A percentile compares a stretch with the other conserved stretches of the same genome.
Conservation (phyloP, 35 echinoderm and acorn worm genomes). For the Eucidaris tribuloides region DNA sequence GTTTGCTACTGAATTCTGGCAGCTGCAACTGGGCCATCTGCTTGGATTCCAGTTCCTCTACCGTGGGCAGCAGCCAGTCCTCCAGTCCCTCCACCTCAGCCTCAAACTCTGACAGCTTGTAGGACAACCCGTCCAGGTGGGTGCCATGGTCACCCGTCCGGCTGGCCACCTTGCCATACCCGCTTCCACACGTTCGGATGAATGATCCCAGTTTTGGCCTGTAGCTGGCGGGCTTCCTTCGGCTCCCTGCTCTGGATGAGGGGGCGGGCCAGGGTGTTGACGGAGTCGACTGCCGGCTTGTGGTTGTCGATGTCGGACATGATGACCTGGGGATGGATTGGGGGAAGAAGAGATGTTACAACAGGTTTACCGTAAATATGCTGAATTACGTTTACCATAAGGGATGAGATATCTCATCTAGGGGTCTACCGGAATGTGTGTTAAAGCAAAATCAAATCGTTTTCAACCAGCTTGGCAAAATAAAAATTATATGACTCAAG, state of each 20-base stretch:
- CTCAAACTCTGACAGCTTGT: constrained; percentile 78
- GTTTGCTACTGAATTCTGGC: constrained; percentile 58
- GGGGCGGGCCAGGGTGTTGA: constrained; percentile 53
- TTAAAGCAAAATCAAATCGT: too few relatives aligned
- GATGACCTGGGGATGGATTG: constrained; percentile 41
- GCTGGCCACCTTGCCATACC: constrained; percentile 40
- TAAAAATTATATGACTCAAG: too few relatives aligned
- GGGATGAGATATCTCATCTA: too few relatives aligned
- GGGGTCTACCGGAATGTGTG: too few relatives aligned
- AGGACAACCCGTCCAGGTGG: constrained; percentile 56
- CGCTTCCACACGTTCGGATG: too few relatives aligned
- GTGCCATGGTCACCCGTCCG: constrained; percentile 53
- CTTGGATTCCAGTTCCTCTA: constrained; percentile 78
- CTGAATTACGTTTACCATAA: too few relatives aligned
- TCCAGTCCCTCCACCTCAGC: constrained; percentile 90
- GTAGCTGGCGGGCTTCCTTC: constrained; percentile 64
- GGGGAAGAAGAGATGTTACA: too few relatives aligned
- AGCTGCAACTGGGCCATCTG: constrained; percentile 63
- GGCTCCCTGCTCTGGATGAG: constrained; percentile 87
- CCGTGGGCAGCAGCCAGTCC: constrained; percentile 86
- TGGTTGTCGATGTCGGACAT: constrained; percentile 92
- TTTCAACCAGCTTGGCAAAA: too few relatives aligned
- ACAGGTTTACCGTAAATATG: too few relatives aligned
- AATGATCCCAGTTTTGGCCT: constrained; percentile 72
- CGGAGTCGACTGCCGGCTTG: constrained; percentile 58